Base-by-base conservation (phyloP, 2,797 vertebrate species). In the Xyrichtys novacula region DNA sequence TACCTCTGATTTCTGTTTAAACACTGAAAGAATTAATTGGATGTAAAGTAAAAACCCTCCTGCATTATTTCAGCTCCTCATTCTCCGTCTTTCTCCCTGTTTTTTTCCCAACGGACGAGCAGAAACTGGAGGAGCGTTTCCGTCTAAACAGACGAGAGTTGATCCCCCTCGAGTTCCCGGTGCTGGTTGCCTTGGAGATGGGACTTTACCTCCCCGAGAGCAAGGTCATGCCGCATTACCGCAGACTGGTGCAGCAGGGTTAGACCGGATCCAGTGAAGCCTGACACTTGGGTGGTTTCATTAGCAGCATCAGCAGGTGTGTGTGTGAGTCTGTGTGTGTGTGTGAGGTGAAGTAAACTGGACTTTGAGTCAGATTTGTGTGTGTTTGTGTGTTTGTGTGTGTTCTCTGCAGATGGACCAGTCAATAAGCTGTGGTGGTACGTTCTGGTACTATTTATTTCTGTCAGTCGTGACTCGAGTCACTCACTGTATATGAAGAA, bases 121-220 rank as follows among this genome's bases (percentile, higher is more conserved):
- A 99, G 98, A 98, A 97, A 86, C 86, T 99, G 85, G 98, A 99
- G 86, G 98, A 99, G 73, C 93, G 97, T 75, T 99, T 99, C 84
- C 93, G 98, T 22, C 96, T 99, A 75, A 98, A 97, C 94, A 89
- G 96, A 40, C 94, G 95, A 50, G 97, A 99, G 85, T 90, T 99
- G 74, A 95, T 98, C 23, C 95, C 94, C 19, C 95, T 99, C 64
- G 98, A 99, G 89, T 96, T 99, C 88, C 96, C 96, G 0, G 97
- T 98, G 72, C 96, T 99, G 7, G 97, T 99, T 72, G 97, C 97
- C 85, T 86, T 99, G 95, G 98, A 99, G 90, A 96, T 99, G 87
- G 97, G 96, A 7, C 97, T 99, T 19, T 98, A 99, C 71, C 96
- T 99, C 22, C 96, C 97, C 0, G 97, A 98, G 72, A 96, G 92